Evolutionary conservation across 2,113 vertebrate species (phyloP).

Genomic region (Pagrus major): DNA sequence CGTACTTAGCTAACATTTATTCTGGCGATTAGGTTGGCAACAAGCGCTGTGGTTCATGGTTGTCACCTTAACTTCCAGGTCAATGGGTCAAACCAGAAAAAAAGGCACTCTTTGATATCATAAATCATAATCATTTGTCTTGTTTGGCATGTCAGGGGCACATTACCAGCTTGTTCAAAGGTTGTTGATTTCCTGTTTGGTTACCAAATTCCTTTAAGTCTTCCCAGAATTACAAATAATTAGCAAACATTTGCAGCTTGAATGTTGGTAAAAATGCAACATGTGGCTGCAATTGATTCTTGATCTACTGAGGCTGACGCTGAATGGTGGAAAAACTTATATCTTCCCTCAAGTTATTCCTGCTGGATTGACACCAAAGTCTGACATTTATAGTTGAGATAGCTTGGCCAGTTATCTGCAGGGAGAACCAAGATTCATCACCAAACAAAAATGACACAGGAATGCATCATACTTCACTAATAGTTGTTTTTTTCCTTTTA

Average conservation of each 20-base stretch:
- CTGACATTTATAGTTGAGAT: constrained; percentile 25
- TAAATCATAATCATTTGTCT: neutral
- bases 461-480: neutral
- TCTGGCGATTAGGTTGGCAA: too few relatives aligned
- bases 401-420: constrained; percentile 19
- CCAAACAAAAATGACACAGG: constrained; percentile 6
- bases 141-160: neutral
- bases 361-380: constrained; percentile 49
- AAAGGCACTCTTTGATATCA: neutral
- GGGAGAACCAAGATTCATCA: constrained; percentile 6
- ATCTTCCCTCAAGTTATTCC: constrained; percentile 30
- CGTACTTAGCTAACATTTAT: too few relatives aligned
- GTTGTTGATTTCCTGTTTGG: neutral
- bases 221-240: neutral
- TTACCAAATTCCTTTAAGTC: neutral
- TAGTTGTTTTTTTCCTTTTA: neutral
- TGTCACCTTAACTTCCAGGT: neutral
- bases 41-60: neutral
- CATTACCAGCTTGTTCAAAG: constrained; percentile 13
- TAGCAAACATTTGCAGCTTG: neutral
- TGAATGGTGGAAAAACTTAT: neutral
- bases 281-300: constrained; percentile 7
- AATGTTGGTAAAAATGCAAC: constrained; percentile 1
- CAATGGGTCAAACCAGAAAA: neutral
- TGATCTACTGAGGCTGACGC: neutral